These are phyloP conservation scores for Thecophora atra DNA, from an alignment of 2,888 invertebrate genomes.

Conservation along the genomic window DNA sequence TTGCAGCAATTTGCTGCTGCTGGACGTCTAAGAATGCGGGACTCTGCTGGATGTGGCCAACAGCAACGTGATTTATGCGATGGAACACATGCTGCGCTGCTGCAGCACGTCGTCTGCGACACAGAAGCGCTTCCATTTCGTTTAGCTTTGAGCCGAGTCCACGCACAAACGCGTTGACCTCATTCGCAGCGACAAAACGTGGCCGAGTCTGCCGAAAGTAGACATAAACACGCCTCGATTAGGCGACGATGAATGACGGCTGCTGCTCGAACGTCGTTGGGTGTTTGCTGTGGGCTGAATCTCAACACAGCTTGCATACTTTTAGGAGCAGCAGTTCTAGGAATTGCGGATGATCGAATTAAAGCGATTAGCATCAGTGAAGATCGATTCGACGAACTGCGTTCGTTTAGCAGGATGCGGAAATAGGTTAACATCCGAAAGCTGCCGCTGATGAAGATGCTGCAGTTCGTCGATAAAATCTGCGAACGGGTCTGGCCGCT, in stretches of 20 bases:
- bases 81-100: conserved; percentile 22
- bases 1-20: conserved; percentile 21
- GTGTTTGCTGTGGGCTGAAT: background rate
- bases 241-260: conserved; percentile 19
- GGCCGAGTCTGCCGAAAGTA: conserved; percentile 9
- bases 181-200: conserved; percentile 21
- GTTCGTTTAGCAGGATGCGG: background rate
- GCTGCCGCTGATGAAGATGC: background rate
- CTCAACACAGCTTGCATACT: background rate
- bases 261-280: background rate
- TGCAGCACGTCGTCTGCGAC: background rate
- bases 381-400: background rate
- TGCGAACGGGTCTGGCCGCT: too few relatives aligned
- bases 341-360: background rate
- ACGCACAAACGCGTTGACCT: conserved; percentile 19
- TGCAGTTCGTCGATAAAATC: background rate
- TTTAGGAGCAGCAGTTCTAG: background rate
- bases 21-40: background rate
- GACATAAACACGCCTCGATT: conserved; percentile 13
- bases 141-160: background rate
- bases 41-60: conserved; percentile 1
- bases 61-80: conserved; percentile 18
- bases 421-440: background rate
- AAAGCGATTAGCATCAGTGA: background rate
- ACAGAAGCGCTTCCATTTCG: too few relatives aligned